These are phyloP conservation scores for Eriosoma lanigerum DNA, from an alignment of 1,140 invertebrate species.

Conservation along the genomic window DNA sequence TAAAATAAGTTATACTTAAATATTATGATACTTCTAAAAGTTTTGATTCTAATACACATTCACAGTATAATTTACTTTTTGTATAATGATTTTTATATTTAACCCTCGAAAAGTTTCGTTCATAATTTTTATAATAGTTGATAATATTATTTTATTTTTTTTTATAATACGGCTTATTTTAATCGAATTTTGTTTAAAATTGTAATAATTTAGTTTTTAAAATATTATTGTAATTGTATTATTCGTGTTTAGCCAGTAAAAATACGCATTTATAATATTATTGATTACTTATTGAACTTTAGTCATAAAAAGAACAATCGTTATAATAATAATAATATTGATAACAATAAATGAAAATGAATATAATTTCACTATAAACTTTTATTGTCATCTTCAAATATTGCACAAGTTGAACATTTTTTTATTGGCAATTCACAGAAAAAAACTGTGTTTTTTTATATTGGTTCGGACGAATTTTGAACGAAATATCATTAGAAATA, in stretches of 20 bases:
- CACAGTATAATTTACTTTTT: background rate
- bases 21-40: slow-evolving; percentile 13
- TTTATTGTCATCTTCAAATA: background rate
- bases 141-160: background rate
- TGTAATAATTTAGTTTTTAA: slow-evolving; percentile 2
- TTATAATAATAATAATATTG: background rate
- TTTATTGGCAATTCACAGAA: background rate
- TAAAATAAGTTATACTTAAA: slow-evolving; percentile 16
- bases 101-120: background rate
- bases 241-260: background rate
- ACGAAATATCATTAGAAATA: too few relatives aligned
- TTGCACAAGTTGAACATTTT: background rate
- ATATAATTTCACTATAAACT: background rate
- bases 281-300: slow-evolving; percentile 10
- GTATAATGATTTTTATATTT: background rate
- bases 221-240: background rate
- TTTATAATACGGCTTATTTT: background rate
- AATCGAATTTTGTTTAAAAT: background rate
- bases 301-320: background rate
- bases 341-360: background rate
- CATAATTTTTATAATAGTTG: background rate
- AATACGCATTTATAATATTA: background rate
- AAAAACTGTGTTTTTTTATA: background rate
- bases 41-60: slow-evolving; percentile 8
- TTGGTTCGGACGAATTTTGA: too few relatives aligned